phyloP scores from a whole-genome alignment of 2,113 vertebrate genomes.

The Alligator mississippiensis region DNA sequence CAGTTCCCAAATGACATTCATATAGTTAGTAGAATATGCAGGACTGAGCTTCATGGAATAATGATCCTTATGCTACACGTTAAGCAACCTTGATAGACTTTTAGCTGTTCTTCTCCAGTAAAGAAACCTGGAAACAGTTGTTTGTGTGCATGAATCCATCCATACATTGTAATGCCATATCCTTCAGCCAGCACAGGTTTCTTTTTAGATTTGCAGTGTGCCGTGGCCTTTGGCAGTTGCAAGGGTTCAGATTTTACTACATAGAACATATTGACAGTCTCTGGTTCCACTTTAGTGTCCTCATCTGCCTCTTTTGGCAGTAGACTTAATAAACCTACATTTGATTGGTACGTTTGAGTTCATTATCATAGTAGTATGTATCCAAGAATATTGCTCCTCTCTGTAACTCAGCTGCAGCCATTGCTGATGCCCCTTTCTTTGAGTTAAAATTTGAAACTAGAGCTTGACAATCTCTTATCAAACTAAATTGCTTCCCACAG shows the following conservation, averaged over 20 bases:
- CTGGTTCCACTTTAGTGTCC: neutral
- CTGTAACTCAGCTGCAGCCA: neutral
- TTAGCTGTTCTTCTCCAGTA: neutral
- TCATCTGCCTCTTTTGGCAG: neutral
- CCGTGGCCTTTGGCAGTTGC: neutral
- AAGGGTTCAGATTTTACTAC: neutral
- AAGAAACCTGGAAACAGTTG: neutral
- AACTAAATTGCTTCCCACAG: neutral
- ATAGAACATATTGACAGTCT: neutral
- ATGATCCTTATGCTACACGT: neutral
- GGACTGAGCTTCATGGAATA: neutral
- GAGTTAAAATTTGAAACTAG: neutral
- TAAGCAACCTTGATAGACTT: neutral
- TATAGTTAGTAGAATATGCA: neutral
- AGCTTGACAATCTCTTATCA: accelerated
- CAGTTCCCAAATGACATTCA: neutral
- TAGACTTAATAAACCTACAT: neutral
- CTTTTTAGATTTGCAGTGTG: accelerated
- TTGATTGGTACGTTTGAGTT: neutral
- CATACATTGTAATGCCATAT: accelerated
- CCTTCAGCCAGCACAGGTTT: neutral
- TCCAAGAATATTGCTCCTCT: accelerated
- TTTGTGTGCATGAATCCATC: neutral
- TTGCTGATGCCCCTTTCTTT: neutral
- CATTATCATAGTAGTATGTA: accelerated